Evolutionary conservation across 2,113 vertebrate genomes (phyloP).

Genomic region (Anas platyrhynchos): DNA sequence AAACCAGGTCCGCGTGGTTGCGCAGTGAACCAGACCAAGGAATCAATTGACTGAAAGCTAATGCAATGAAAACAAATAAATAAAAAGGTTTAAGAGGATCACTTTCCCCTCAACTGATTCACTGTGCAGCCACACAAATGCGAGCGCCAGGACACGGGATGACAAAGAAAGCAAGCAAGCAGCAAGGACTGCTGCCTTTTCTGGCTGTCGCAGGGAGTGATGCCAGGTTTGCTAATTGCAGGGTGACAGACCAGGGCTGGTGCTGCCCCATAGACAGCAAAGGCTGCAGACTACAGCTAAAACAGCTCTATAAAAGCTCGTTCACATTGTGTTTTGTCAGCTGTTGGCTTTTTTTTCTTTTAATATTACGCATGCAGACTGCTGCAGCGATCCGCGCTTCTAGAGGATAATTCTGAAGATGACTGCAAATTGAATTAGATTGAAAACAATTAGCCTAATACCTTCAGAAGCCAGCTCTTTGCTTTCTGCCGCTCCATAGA

Average conservation of each 20-base stretch:
- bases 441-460: neutral
- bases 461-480: neutral
- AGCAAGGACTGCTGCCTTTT: neutral
- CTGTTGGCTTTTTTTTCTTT: neutral
- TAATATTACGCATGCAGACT: neutral
- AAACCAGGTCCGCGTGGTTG: neutral
- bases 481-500: neutral
- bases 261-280: neutral
- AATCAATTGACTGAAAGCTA: slow-evolving; percentile 1
- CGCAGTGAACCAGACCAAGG: neutral
- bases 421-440: neutral
- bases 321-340: neutral
- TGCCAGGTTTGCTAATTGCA: neutral
- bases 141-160: neutral
- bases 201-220: fast-evolving
- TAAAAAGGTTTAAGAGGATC: slow-evolving; percentile 25
- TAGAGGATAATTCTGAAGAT: neutral
- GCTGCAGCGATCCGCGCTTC: neutral
- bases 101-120: neutral
- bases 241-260: neutral
- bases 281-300: neutral
- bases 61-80: slow-evolving; percentile 47
- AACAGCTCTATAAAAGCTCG: neutral
- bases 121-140: neutral
- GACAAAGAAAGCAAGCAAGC: neutral